Base-by-base conservation (phyloP, 2,888 invertebrate genomes). In the Noctua fimbriata region DNA sequence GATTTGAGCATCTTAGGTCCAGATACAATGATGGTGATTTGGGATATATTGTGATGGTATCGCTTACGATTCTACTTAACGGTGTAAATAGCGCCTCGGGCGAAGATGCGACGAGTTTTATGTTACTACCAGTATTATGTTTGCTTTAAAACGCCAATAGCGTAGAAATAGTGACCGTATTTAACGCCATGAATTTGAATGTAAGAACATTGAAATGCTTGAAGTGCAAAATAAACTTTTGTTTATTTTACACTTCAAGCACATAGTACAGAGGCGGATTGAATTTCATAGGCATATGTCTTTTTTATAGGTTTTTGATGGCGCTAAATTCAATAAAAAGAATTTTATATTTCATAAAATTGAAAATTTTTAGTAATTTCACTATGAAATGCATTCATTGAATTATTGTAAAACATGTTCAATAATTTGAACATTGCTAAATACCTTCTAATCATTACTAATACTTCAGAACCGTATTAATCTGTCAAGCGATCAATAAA, bases 11-110 rank as follows among this genome's bases (percentile, higher is more conserved):
- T 84, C 88, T 89, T 83, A 82, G 82, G 71, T 75, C 70, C 67
- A 78, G 80, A 86, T 78, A 85, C 84, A 88, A 86, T 70, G 87
- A 81, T 81, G 81, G 80, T 32, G 73, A 81, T 79, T 86, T 75
- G 36, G 79, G 58, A 70, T 89, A 79, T 81, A 89, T 80, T 79
- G 76, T 80, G 83, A 85, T 88, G 69, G 69, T 87, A 88, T 85
- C 76, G 88, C 78, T 89, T 78, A 87, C 70, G 74, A 79, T 77
- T 78, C 78, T 52, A 55, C 47, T 55, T 81, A 74, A 67, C 58
- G 58, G 66, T 52, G 76, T 83, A 78, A 89, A 89, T 79, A 79
- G 76, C 77, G 58, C 36, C 63, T 47, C 65, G 60, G 69, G 70
- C 52, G 69, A 71, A 70, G 36, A 72, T 63, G 32, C 18, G 73